Conservation (phyloP, 2,888 invertebrate genomes). For the Drosophila anceps region DNA sequence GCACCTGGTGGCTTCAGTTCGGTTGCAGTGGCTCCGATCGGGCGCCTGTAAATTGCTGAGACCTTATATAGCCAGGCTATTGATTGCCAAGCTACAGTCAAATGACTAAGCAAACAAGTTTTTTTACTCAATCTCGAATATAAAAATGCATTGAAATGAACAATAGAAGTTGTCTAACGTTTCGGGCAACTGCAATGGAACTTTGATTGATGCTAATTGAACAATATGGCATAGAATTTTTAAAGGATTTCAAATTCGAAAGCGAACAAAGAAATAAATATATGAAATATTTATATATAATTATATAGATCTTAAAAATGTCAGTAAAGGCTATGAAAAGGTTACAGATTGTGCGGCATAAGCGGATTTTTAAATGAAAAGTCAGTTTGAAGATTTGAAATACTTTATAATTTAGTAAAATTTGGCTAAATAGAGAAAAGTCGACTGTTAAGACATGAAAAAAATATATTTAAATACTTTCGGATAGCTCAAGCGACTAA, state of each 20-base stretch:
- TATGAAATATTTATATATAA: background rate
- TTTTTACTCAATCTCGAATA: conserved; percentile 3
- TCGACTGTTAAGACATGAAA: background rate
- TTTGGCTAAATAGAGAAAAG: too few species aligned
- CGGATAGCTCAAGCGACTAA: background rate
- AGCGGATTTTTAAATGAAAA: background rate
- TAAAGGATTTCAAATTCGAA: too few species aligned
- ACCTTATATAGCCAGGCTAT: conserved; percentile 37
- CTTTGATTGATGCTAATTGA: conserved; percentile 30
- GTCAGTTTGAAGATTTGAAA: background rate
- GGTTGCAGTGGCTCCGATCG: conserved; percentile 33
- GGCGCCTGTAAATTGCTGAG: conserved; percentile 11
- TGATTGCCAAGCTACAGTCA: conserved; percentile 31
- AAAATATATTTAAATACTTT: background rate
- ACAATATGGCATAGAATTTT: background rate
- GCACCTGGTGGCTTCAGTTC: conserved; percentile 34
- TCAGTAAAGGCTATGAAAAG: background rate
- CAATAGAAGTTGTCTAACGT: conserved; percentile 16
- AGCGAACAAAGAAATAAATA: background rate
- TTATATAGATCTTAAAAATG: background rate
- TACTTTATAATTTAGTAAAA: background rate
- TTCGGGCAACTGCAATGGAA: background rate
- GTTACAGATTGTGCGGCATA: background rate
- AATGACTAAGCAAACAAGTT: conserved; percentile 42
- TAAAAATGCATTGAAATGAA: conserved; percentile 20